Percentiles rank a stretch among this genome's conserved stretches.
Conservation (phyloP, 2,797 vertebrate genomes). For the Pseudochirops corinnae region DNA sequence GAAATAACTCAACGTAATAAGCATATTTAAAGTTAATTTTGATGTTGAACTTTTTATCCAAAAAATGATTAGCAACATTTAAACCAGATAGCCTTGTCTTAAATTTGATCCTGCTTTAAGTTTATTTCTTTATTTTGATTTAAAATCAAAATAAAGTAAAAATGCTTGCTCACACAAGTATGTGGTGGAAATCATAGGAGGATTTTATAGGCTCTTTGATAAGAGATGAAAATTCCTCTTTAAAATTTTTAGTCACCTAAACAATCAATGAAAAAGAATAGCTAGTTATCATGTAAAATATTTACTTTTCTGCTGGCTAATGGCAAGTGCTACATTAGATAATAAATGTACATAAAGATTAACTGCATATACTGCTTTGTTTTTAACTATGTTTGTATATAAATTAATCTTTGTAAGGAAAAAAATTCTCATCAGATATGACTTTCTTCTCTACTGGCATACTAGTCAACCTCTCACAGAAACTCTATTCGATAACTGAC, state of each 20-base stretch:
- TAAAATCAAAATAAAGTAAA: background rate
- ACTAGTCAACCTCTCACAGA: background rate
- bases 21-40: background rate
- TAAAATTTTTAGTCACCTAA: background rate
- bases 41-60: background rate
- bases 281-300: background rate
- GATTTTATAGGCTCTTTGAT: background rate
- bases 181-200: background rate
- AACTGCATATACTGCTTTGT: background rate
- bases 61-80: background rate
- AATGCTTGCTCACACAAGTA: background rate
- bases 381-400: background rate
- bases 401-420: background rate
- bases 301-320: background rate
- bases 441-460: background rate
- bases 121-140: conserved; percentile 3
- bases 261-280: background rate
- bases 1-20: background rate
- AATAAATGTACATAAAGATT: background rate
- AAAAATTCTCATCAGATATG: background rate
- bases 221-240: background rate
- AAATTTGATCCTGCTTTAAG: background rate
- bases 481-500: background rate
- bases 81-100: background rate
- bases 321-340: background rate